phyloP scores from a whole-genome alignment of 2,113 vertebrate species.

The Anguilla japonica region DNA sequence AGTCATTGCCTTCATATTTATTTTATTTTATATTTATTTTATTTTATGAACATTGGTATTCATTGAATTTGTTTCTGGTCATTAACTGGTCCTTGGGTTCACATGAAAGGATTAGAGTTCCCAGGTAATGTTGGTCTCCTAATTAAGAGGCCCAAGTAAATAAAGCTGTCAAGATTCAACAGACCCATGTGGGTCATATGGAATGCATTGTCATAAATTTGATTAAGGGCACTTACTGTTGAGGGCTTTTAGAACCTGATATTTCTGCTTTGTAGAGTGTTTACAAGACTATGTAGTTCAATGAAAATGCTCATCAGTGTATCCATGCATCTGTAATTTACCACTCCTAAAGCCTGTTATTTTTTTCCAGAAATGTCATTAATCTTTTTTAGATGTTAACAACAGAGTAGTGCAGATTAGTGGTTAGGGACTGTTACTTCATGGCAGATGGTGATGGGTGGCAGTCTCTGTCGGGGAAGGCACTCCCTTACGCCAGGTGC shows the following conservation, averaged over 20 bases:
- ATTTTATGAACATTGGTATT: too few species aligned
- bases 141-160: neutral
- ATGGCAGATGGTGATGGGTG: too few species aligned
- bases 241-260: neutral
- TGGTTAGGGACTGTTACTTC: neutral
- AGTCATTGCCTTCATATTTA: too few species aligned
- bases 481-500: too few species aligned
- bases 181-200: neutral
- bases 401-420: neutral
- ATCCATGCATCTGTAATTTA: neutral
- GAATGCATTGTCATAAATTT: neutral
- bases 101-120: neutral
- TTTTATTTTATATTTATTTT: too few species aligned
- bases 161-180: neutral
- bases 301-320: neutral
- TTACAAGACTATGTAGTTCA: neutral
- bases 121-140: neutral
- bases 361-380: neutral
- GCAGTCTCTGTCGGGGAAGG: too few species aligned
- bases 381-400: neutral
- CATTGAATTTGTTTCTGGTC: too few species aligned
- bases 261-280: neutral
- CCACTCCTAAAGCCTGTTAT: neutral
- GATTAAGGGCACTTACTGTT: neutral
- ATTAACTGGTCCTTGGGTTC: neutral